These are phyloP conservation scores for Antechinus stuartii DNA, from an alignment of 2,113 vertebrate species.

Conservation along the genomic window DNA sequence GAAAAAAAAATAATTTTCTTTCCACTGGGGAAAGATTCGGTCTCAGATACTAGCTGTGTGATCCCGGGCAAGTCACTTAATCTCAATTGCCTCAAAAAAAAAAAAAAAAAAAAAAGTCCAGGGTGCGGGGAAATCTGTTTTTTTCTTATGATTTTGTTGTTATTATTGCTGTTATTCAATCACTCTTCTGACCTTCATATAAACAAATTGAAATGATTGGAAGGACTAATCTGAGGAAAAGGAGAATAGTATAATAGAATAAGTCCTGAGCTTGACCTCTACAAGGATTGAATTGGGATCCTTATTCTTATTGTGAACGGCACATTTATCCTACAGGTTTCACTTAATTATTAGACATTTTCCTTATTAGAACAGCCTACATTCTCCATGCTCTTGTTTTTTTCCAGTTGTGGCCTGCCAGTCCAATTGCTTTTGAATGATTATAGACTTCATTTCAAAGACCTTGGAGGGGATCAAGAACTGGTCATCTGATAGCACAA, in stretches of 20 bases:
- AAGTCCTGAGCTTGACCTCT: neutral
- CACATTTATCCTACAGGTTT: neutral
- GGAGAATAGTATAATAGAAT: neutral
- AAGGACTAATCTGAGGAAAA: neutral
- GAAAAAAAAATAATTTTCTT: no score
- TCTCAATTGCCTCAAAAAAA: no score
- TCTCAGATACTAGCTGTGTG: no score
- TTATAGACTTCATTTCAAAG: neutral
- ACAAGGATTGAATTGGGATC: neutral
- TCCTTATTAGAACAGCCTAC: neutral
- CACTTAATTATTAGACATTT: neutral
- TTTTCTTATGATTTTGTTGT: neutral
- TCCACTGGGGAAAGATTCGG: no score
- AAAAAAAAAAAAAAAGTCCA: no score
- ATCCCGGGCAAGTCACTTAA: no score
- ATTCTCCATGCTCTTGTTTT: neutral
- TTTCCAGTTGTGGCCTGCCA: neutral
- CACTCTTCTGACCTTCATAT: neutral
- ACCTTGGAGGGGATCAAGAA: neutral
- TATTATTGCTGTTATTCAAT: neutral
- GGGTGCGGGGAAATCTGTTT: neutral
- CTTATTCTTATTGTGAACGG: neutral
- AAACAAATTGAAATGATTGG: neutral
- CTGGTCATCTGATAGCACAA: neutral
- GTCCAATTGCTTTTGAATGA: neutral